These are phyloP conservation scores for Lynx canadensis DNA, from an alignment of 2,113 vertebrate species.

Conservation along the genomic window DNA sequence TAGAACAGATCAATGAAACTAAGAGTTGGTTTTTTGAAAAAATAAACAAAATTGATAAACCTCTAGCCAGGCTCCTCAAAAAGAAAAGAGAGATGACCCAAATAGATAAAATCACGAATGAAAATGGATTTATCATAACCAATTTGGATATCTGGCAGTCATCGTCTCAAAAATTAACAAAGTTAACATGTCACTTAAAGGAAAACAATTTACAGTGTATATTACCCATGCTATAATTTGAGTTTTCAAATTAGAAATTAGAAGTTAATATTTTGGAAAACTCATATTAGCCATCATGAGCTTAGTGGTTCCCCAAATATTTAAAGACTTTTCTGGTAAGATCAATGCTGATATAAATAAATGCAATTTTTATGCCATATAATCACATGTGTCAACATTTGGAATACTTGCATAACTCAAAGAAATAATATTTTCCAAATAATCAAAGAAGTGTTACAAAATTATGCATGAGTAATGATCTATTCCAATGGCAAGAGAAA, in stretches of 20 bases:
- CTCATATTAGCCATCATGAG: neutral
- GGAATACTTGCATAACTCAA: neutral
- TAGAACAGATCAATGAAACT: no score
- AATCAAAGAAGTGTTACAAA: neutral
- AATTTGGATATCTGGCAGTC: neutral
- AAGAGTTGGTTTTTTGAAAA: no score
- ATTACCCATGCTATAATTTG: neutral
- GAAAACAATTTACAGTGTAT: neutral
- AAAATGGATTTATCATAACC: no score
- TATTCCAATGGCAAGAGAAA: neutral
- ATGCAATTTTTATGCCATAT: neutral
- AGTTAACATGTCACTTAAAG: neutral
- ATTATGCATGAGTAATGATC: neutral
- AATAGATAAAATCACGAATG: no score
- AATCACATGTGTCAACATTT: neutral
- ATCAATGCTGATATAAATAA: neutral
- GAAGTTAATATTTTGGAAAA: neutral
- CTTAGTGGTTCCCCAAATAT: neutral
- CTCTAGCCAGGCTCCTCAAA: no score
- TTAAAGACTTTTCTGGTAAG: neutral
- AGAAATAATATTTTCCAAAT: neutral
- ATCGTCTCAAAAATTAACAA: neutral
- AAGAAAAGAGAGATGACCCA: no score
- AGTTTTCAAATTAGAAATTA: neutral
- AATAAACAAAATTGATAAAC: no score